A percentile compares a stretch with the other conserved stretches of the same genome.
These are phyloP conservation scores for Globodera ellingtonae DNA, from an alignment of 1,140 invertebrate species.

Conservation along the genomic window DNA sequence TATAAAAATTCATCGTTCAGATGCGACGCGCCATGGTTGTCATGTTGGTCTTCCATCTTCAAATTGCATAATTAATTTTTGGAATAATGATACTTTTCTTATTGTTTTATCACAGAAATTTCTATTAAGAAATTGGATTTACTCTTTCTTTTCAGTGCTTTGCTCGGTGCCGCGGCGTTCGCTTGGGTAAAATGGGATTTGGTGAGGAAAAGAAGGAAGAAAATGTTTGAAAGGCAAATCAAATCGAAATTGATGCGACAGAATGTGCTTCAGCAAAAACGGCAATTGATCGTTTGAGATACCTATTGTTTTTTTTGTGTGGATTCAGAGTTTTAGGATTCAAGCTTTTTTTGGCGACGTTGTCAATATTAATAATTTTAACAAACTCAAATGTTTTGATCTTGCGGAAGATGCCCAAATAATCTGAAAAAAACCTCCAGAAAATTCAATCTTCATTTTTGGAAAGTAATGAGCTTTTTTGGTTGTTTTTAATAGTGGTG, in stretches of 20 bases:
- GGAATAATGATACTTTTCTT: too few relatives aligned
- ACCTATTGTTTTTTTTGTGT: too few relatives aligned
- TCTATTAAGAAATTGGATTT: background rate
- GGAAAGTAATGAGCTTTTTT: too few relatives aligned
- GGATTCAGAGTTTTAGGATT: too few relatives aligned
- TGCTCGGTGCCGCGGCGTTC: conserved; percentile 7
- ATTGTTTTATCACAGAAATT: background rate
- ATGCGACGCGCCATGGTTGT: background rate
- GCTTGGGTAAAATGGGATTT: conserved; percentile 20
- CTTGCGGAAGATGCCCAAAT: too few relatives aligned
- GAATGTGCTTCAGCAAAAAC: background rate
- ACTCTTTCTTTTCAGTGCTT: background rate
- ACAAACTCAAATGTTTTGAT: too few relatives aligned
- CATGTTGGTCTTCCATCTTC: background rate
- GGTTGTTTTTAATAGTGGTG: too few relatives aligned
- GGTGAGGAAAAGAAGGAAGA: conserved; percentile 6
- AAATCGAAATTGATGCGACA: background rate
- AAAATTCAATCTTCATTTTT: too few relatives aligned
- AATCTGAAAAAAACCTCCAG: too few relatives aligned
- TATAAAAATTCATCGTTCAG: background rate
- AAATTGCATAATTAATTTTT: background rate
- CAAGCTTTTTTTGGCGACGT: too few relatives aligned
- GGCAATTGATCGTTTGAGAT: background rate
- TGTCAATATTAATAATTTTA: too few relatives aligned
- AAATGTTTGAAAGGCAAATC: conserved; percentile 16